These are phyloP conservation scores for Muraenolepis orangiensis DNA, from an alignment of 2,797 vertebrate species.

Conservation along the genomic window DNA sequence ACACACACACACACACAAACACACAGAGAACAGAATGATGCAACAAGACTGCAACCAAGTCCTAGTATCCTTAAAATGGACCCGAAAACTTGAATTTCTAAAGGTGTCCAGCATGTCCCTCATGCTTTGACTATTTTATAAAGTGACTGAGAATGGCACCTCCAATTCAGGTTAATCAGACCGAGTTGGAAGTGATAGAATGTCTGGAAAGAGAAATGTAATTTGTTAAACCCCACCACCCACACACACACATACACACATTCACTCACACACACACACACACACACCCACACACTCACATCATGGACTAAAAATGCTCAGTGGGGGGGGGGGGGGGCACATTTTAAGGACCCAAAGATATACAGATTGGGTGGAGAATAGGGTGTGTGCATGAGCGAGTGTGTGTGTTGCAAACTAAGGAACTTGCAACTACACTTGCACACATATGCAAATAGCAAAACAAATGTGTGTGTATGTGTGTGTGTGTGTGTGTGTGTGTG, in stretches of 20 bases:
- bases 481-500: too few species aligned
- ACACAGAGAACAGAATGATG: slow-evolving; percentile 53
- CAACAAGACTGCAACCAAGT: slow-evolving; percentile 58
- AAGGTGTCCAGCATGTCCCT: background rate
- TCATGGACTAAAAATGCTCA: too few species aligned
- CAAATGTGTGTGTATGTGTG: too few species aligned
- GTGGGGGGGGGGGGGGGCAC: background rate
- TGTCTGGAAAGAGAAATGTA: background rate
- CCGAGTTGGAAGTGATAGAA: background rate
- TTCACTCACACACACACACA: background rate
- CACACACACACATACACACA: background rate
- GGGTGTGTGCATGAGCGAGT: background rate
- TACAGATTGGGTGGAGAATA: background rate
- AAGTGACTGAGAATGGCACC: background rate
- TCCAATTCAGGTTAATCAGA: background rate
- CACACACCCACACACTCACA: background rate
- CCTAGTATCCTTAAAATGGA: background rate
- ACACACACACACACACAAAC: too few species aligned
- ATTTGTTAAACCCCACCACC: background rate
- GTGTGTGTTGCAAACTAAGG: too few species aligned
- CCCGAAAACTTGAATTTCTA: background rate
- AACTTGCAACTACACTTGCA: too few species aligned
- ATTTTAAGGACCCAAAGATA: background rate
- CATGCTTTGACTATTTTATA: background rate
- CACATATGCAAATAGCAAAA: too few species aligned